Percentiles rank a stretch among this genome's conserved stretches.
Evolutionary conservation across 2,113 vertebrate species (phyloP).

Genomic region (human (Homo sapiens)): GRCh38 chr1:54387001-54387500

Average conservation of each 20-base stretch:
- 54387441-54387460: not conserved
- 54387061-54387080: not conserved
- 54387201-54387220: not conserved
- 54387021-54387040: not conserved
- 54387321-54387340: not conserved
- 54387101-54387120: not conserved
- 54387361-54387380: not conserved
- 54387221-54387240: not conserved
- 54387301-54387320: not conserved
- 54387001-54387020: not conserved
- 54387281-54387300: not conserved
- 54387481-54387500: constrained; percentile 73
- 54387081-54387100: not conserved
- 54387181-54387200: not conserved
- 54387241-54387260: not conserved
- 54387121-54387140: fast-evolving
- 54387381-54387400: constrained; percentile 11
- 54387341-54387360: not conserved
- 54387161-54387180: not conserved
- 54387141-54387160: not conserved
- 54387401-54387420: not conserved
- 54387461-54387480: constrained; percentile 59
- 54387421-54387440: not conserved
- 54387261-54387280: not conserved
- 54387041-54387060: not conserved